Evolutionary conservation across 2,797 vertebrate genomes (phyloP).

Genomic region (Tympanoctomys barrerae): DNA sequence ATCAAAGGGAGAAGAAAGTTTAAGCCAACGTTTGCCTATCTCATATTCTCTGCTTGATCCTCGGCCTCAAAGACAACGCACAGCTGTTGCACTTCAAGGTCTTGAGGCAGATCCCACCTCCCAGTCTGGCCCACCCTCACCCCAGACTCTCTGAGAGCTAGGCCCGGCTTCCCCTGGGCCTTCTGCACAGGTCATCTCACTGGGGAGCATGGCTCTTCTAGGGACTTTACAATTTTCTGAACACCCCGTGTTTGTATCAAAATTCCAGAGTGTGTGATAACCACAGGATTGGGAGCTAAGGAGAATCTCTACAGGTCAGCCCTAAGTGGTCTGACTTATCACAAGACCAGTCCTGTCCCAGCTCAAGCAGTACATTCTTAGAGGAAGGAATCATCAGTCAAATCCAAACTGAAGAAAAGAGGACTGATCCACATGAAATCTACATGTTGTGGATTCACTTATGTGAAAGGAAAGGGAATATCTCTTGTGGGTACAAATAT

Average conservation of each 20-base stretch:
- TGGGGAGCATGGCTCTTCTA: conserved; percentile 78
- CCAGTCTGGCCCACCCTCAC: conserved; percentile 75
- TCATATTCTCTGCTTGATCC: conserved; percentile 95
- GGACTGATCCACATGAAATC: neutral
- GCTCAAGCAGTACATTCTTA: neutral
- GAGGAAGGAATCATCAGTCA: conserved; percentile 52
- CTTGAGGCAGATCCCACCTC: conserved; percentile 88
- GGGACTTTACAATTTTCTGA: conserved; percentile 75
- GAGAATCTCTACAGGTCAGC: conserved; percentile 49
- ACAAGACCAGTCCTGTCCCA: conserved; percentile 61
- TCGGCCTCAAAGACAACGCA: conserved; percentile 95
- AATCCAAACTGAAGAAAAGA: conserved; percentile 29
- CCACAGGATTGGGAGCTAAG: conserved; percentile 49
- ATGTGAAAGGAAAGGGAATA: conserved; percentile 35
- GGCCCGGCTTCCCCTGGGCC: conserved; percentile 88
- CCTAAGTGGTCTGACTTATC: conserved; percentile 70
- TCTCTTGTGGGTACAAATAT: neutral
- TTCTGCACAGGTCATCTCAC: conserved; percentile 85
- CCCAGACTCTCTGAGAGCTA: conserved; percentile 75
- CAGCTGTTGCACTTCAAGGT: conserved; percentile 97
- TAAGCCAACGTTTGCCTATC: conserved; percentile 98
- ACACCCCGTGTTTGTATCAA: conserved; percentile 62
- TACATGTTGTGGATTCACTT: neutral
- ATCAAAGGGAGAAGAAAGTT: conserved; percentile 98
- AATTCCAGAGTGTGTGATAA: conserved; percentile 76